Conservation (phyloP, 92 coral and sea anemone species). For the Meandrina meandrites region DNA sequence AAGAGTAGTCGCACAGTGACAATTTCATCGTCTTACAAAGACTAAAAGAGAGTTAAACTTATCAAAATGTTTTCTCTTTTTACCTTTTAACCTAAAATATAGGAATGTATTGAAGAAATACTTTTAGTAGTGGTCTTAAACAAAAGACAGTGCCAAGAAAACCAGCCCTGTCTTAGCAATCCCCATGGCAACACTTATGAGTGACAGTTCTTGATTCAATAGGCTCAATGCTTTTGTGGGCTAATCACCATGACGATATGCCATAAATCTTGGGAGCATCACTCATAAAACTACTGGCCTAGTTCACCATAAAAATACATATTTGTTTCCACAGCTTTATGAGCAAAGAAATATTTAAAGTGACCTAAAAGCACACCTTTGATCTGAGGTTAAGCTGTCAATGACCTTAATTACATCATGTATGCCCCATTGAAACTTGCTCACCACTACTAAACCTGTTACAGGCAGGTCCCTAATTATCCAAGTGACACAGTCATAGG, state of each 20-base stretch:
- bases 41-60: neutral
- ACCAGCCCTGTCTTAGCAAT: neutral
- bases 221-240: neutral
- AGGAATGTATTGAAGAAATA: neutral
- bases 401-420: neutral
- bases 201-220: neutral
- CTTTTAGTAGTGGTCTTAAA: neutral
- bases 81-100: neutral
- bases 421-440: neutral
- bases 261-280: neutral
- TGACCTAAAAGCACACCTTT: neutral
- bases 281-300: neutral
- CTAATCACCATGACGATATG: neutral
- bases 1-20: neutral
- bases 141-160: neutral
- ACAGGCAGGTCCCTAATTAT: neutral
- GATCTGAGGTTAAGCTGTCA: neutral
- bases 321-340: neutral
- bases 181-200: neutral
- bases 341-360: neutral
- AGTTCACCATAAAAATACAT: neutral
- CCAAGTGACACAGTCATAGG: neutral
- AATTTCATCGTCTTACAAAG: constrained; percentile 18
- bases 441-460: neutral
- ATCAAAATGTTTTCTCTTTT: neutral